These are phyloP conservation scores for Petrocephalus zakoni DNA, from an alignment of 2,113 vertebrate species.

Conservation along the genomic window DNA sequence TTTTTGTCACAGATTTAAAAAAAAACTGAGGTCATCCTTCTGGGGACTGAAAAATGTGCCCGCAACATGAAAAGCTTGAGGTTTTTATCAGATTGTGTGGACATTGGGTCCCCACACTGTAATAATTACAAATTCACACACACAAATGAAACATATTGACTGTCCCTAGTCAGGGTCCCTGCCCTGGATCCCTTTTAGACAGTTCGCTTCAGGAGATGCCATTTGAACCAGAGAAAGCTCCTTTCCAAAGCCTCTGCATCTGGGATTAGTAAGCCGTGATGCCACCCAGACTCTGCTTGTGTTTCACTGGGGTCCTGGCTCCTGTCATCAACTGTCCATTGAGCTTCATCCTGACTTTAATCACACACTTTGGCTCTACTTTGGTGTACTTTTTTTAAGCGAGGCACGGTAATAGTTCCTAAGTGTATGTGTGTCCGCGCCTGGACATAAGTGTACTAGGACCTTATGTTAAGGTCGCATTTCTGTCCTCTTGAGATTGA, in stretches of 20 bases:
- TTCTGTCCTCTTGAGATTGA: background rate
- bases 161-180: background rate
- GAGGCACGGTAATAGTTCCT: background rate
- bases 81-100: no score
- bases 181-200: background rate
- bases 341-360: slow-evolving; percentile 13
- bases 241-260: background rate
- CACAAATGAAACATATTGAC: background rate
- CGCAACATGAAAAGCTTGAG: background rate
- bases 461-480: background rate
- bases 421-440: background rate
- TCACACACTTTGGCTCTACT: background rate
- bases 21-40: no score
- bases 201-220: slow-evolving; percentile 2
- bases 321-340: background rate
- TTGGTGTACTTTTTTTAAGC: background rate
- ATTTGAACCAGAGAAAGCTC: background rate
- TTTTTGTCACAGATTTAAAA: no score
- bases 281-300: background rate
- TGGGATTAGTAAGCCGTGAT: background rate
- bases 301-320: slow-evolving; percentile 27
- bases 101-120: no score
- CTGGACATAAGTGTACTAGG: background rate
- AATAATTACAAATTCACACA: background rate
- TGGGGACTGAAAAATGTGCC: no score